These are phyloP conservation scores for Hyposmocoma kahamanoa DNA, from an alignment of 1,140 invertebrate species.

Conservation along the genomic window DNA sequence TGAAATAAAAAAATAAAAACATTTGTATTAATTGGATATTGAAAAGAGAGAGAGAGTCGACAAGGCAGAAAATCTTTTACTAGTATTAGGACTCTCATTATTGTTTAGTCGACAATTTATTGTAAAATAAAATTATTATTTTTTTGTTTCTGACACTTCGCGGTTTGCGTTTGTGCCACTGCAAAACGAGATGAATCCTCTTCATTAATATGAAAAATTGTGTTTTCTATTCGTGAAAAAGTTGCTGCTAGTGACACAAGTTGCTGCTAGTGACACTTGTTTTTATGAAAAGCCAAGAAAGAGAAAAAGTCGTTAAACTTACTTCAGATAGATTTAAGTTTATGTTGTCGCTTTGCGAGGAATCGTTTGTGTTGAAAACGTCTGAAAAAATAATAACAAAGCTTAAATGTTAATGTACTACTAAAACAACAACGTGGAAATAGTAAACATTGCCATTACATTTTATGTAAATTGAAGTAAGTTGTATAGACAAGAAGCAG, in stretches of 20 bases:
- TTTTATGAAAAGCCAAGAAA: background rate
- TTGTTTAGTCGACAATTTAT: too few species aligned
- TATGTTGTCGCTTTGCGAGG: conserved; percentile 86
- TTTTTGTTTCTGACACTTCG: too few species aligned
- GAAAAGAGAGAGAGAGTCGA: background rate
- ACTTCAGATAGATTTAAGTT: conserved; percentile 88
- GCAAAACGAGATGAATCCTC: too few species aligned
- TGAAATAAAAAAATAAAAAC: background rate
- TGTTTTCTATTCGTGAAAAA: too few species aligned
- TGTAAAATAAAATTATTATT: too few species aligned
- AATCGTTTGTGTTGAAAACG: conserved; percentile 88
- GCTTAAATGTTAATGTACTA: too few species aligned
- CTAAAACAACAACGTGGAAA: too few species aligned
- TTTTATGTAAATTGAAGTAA: background rate
- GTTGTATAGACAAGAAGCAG: background rate
- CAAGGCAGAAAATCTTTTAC: background rate
- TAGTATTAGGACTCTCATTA: background rate
- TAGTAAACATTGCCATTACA: too few species aligned
- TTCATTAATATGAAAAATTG: too few species aligned
- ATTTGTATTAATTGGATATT: background rate
- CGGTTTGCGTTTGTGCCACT: too few species aligned
- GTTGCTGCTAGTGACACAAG: too few species aligned
- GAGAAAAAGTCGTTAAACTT: conserved; percentile 17
- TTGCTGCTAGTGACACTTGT: too few species aligned
- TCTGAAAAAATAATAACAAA: conserved; percentile 65